Conservation (phyloP, 2,113 vertebrate genomes). For the Podarcis cretensis region DNA sequence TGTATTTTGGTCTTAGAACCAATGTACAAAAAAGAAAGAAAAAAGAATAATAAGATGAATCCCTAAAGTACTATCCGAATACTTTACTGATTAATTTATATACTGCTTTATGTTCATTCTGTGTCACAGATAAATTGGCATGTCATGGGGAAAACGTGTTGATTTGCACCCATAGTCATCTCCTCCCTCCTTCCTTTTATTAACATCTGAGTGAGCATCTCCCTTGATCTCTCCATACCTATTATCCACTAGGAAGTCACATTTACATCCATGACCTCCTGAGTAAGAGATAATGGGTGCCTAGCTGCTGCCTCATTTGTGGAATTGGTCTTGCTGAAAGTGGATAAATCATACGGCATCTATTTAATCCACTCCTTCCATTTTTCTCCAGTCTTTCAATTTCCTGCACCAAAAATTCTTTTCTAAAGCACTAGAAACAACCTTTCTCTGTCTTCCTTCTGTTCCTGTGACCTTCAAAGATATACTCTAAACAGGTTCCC, state of each 20-base stretch:
- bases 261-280: not conserved
- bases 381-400: not conserved
- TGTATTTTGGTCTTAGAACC: not conserved
- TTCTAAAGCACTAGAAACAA: not conserved
- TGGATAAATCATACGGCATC: not conserved
- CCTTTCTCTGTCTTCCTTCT: not conserved
- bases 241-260: not conserved
- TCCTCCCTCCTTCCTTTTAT: not conserved
- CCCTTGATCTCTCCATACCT: not conserved
- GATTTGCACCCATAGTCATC: not conserved
- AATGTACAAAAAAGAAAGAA: too few relatives aligned
- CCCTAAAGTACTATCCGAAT: not conserved
- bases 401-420: not conserved
- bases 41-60: not conserved
- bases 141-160: not conserved
- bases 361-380: not conserved
- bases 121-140: not conserved
- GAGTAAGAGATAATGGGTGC: not conserved
- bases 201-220: not conserved
- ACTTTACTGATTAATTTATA: not conserved
- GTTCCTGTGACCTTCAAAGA: not conserved
- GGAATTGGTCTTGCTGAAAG: not conserved
- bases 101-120: not conserved
- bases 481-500: not conserved
- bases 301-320: not conserved